Conservation (phyloP, 2,797 vertebrate species). For the Fundulus diaphanus region DNA sequence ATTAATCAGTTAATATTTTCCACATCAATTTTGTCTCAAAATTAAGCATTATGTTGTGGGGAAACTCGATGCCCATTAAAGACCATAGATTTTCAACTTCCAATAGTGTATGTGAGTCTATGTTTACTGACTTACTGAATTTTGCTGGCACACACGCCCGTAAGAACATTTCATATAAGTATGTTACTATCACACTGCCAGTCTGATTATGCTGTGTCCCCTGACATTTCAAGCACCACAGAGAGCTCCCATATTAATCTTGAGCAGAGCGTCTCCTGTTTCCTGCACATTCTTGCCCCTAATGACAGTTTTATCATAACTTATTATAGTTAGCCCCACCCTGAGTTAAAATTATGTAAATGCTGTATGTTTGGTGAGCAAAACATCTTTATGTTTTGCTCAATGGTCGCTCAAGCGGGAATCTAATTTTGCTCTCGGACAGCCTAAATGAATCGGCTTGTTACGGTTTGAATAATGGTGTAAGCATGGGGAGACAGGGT, state of each 20-base stretch:
- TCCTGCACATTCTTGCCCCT: conserved; percentile 57
- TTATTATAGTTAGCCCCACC: conserved; percentile 78
- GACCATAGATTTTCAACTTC: conserved; percentile 50
- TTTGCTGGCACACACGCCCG: conserved; percentile 17
- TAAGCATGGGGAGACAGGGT: conserved; percentile 53
- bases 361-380: conserved; percentile 62
- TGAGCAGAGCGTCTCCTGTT: conserved; percentile 45
- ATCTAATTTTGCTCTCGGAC: conserved; percentile 79
- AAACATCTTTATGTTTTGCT: conserved; percentile 76
- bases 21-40: background rate
- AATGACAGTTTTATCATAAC: conserved; percentile 83
- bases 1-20: background rate
- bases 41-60: conserved; percentile 4
- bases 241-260: conserved; percentile 77
- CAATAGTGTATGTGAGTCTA: conserved; percentile 34
- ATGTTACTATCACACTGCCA: conserved; percentile 63
- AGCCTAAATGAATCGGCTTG: conserved; percentile 81
- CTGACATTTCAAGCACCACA: conserved; percentile 72
- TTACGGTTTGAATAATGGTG: conserved; percentile 77
- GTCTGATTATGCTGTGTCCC: conserved; percentile 75
- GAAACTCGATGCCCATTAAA: conserved; percentile 30
- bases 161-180: conserved; percentile 48
- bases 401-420: conserved; percentile 72
- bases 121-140: conserved; percentile 25
- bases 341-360: conserved; percentile 80